These are phyloP conservation scores for Origma solitaria DNA, from an alignment of 2,113 vertebrate genomes.

Conservation along the genomic window DNA sequence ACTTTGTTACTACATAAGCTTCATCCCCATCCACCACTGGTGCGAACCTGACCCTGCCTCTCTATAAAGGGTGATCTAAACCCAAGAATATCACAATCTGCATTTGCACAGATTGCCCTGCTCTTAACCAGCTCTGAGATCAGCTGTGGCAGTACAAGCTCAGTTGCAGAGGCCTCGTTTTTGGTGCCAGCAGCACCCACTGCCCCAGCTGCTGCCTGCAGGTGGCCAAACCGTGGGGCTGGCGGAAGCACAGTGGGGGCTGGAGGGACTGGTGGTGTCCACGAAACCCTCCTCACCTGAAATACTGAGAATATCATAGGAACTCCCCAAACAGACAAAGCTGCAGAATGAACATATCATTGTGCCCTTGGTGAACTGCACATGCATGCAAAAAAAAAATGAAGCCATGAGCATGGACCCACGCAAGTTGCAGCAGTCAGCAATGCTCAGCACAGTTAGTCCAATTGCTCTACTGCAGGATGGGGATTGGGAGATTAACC, in stretches of 20 bases:
- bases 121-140: not conserved
- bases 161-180: rapidly evolving
- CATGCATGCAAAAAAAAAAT: rapidly evolving
- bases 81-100: not conserved
- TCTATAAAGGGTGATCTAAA: not conserved
- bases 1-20: not conserved
- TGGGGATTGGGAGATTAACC: not conserved
- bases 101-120: not conserved
- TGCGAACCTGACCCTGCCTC: not conserved
- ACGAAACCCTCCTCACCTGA: not conserved
- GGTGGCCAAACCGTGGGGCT: rapidly evolving
- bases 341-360: not conserved
- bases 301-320: not conserved
- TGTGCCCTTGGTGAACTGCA: not conserved
- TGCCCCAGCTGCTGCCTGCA: rapidly evolving
- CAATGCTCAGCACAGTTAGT: not conserved
- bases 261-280: not conserved
- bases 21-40: rapidly evolving
- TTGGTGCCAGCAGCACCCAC: rapidly evolving
- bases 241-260: not conserved
- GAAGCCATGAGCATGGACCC: not conserved
- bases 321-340: not conserved
- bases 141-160: not conserved
- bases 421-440: not conserved
- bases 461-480: not conserved